Evolutionary conservation across 2,797 vertebrate genomes (phyloP).

Genomic region (Pangasius larnaudii): DNA sequence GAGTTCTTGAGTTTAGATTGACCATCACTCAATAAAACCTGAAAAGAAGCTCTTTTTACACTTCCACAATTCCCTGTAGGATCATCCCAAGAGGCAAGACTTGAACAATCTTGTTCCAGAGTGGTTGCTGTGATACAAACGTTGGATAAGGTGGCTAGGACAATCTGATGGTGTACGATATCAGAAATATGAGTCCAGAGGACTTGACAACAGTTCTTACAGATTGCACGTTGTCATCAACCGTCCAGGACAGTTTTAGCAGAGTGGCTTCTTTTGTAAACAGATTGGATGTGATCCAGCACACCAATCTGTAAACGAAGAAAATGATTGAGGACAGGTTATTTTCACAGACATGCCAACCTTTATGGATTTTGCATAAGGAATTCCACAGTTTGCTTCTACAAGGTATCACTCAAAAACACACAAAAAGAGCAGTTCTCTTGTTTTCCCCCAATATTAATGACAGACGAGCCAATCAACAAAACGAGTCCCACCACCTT

Average conservation of each 20-base stretch:
- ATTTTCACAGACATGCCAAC: too few relatives aligned
- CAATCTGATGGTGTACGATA: not conserved
- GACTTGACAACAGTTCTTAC: not conserved
- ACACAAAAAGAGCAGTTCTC: not conserved
- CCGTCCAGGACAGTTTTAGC: slow-evolving; percentile 1
- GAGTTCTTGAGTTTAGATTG: not conserved
- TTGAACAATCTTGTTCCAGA: not conserved
- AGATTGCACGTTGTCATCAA: not conserved
- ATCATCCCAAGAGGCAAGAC: not conserved
- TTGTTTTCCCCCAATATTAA: not conserved
- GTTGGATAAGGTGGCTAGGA: not conserved
- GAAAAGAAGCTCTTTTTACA: not conserved
- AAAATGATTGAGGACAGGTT: not conserved
- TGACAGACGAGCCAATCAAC: not conserved
- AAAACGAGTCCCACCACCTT: not conserved
- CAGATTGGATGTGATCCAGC: not conserved
- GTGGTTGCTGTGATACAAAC: not conserved
- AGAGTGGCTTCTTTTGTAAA: not conserved
- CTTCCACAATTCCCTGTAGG: not conserved
- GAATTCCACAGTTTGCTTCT: not conserved
- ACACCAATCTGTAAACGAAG: not conserved
- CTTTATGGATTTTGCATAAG: not conserved
- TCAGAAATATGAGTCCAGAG: not conserved
- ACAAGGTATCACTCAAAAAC: not conserved
- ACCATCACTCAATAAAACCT: not conserved